Evolutionary conservation across 2,797 vertebrate species (phyloP).

Genomic region (Melanogrammus aeglefinus): DNA sequence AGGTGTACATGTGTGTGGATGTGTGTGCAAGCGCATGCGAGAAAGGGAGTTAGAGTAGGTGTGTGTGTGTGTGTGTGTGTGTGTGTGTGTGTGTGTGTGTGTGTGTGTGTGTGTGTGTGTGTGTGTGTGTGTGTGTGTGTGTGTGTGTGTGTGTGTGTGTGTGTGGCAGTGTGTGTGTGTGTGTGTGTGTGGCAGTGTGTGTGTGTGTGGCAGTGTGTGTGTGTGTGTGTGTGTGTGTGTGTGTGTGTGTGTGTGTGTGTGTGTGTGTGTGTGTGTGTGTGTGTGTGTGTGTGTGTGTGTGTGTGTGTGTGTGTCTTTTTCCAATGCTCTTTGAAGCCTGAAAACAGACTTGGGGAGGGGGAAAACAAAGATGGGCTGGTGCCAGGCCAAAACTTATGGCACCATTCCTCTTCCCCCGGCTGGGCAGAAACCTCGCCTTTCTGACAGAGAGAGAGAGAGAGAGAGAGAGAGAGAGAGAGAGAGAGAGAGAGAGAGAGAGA

Average conservation of each 20-base stretch:
- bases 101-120: too few species aligned
- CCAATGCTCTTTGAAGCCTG: conserved; percentile 80
- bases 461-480: conserved; percentile 54
- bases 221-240: too few species aligned
- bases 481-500: background rate
- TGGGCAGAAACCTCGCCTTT: conserved; percentile 76
- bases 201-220: too few species aligned
- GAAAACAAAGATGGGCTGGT: conserved; percentile 79
- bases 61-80: too few species aligned
- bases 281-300: conserved; percentile 31
- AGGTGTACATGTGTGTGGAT: background rate
- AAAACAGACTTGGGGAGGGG: conserved; percentile 75
- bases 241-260: too few species aligned
- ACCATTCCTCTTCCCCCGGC: conserved; percentile 76
- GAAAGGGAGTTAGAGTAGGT: too few species aligned
- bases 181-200: too few species aligned
- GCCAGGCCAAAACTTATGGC: conserved; percentile 81
- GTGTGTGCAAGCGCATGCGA: background rate
- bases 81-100: too few species aligned
- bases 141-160: too few species aligned
- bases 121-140: too few species aligned
- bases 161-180: too few species aligned
- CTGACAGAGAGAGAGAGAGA: conserved; percentile 53
- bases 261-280: conserved; percentile 29
- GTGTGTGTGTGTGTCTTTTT: conserved; percentile 51